Base-by-base conservation (phyloP, 1,140 invertebrate species). In the Bacillus rossius region DNA sequence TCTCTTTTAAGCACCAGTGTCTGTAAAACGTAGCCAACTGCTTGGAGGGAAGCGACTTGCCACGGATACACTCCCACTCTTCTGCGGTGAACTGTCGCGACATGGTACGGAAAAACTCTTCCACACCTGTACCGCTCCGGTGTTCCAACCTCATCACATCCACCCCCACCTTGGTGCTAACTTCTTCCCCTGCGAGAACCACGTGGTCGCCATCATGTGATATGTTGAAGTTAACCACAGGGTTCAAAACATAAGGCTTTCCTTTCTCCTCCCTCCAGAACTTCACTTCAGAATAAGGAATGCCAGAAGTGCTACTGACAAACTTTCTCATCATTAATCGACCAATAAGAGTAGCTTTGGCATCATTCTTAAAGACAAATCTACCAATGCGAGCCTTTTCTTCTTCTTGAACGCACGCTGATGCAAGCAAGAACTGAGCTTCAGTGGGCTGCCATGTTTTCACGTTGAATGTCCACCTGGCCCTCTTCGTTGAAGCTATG, bases 1-100 rank as follows among this genome's bases (percentile, higher is more conserved):
- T 91, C 72, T 98, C 96, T 77, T 98, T 98, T n/a, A 98, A 75
- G 62, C 89, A 88, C 95, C 95, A 98, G 69, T 89, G 79, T 57
- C 95, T 80, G 71, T 86, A 95, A 72, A 96, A 97, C 63, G 82
- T 85, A 7, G 74, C 72, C 14, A 92, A 79, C 13, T 65, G 62
- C 50, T 84, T 76, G 40, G 77, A 57, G 3, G 59, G 57, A 19
- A 63, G 74, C 13, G 61, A 14, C 59, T 65, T 68, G 16, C 71
- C 72, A 25, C 71, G 77, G 57, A 98, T 94, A 54, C 78, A 81
- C 2, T 64, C 61, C 94, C 93, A 97, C 74, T 98, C 94, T 4
- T 77, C 65, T 8, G 69, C 8, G 14, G 91, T 87, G 71, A 96
- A 94, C 67, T 92, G 88, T 59, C 83, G 77, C 20, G 79, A 79